Evolutionary conservation across 2,113 vertebrate genomes (phyloP).

Genomic region (Trematocara stigmaticum): DNA sequence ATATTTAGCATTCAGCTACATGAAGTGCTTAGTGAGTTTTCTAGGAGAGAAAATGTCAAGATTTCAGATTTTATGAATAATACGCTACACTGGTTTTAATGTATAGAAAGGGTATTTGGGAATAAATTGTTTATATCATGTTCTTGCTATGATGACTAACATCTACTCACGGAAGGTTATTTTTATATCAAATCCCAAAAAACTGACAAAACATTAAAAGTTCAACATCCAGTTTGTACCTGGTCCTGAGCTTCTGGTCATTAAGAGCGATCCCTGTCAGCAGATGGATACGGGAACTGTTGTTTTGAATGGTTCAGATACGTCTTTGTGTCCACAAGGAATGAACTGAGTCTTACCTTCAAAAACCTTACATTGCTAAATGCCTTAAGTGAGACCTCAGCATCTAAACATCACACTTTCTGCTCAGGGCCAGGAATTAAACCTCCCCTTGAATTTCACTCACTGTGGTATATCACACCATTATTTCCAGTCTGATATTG

Average conservation of each 20-base stretch:
- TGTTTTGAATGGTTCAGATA: neutral
- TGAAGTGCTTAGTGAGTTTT: neutral
- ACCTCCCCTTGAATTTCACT: neutral
- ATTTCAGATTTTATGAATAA: neutral
- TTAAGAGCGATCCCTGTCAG: neutral
- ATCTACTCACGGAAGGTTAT: neutral
- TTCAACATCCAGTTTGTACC: neutral
- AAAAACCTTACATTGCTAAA: neutral
- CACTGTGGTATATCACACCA: neutral
- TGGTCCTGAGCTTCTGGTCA: neutral
- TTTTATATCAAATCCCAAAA: neutral
- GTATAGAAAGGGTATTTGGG: neutral
- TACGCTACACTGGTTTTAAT: neutral
- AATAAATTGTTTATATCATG: neutral
- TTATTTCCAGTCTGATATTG: neutral
- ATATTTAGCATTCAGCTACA: neutral
- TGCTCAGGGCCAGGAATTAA: neutral
- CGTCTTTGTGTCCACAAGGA: neutral
- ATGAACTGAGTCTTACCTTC: neutral
- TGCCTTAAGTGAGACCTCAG: neutral
- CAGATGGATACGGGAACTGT: neutral
- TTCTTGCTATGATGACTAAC: neutral
- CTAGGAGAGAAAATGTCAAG: neutral
- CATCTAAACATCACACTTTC: neutral
- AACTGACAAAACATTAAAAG: neutral